Percentiles rank a stretch among this genome's conserved stretches.
Evolutionary conservation across 2,113 vertebrate genomes (phyloP).

Genomic region (Sceloporus undulatus): DNA sequence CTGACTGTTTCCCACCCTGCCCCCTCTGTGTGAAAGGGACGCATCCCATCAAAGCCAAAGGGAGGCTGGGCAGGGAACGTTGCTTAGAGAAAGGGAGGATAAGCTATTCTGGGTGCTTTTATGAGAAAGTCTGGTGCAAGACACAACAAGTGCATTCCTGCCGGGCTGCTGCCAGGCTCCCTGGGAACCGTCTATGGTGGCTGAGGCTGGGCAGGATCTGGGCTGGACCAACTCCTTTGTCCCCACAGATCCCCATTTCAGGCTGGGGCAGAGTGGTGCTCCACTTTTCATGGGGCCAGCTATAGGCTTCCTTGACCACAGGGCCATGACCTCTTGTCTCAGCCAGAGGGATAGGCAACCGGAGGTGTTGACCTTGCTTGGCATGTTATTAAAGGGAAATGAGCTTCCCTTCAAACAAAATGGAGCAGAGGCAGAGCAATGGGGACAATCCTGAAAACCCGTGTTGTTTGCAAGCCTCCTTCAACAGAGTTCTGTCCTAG

Average conservation of each 20-base stretch:
- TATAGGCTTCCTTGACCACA: background rate
- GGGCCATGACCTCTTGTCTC: background rate
- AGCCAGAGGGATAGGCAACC: too few relatives aligned
- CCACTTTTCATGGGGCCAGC: background rate
- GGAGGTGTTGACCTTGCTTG: constrained; percentile 7
- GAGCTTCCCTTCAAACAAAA: background rate
- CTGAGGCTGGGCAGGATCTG: constrained; percentile 4
- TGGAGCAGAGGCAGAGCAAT: background rate
- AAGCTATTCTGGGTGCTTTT: constrained; percentile 31
- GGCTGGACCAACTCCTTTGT: constrained; percentile 5
- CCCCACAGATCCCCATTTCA: background rate
- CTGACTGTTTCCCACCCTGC: constrained; percentile 24
- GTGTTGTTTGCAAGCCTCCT: background rate
- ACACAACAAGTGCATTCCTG: constrained; percentile 43
- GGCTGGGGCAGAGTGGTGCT: background rate
- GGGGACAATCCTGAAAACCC: background rate
- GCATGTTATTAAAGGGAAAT: background rate
- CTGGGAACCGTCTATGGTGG: constrained; percentile 20
- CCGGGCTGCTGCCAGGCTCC: constrained; percentile 27
- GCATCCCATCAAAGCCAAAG: constrained; percentile 14
- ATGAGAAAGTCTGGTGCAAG: constrained; percentile 26
- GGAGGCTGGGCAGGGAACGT: constrained; percentile 11
- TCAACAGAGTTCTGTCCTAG: background rate
- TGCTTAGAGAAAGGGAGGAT: constrained; percentile 4
- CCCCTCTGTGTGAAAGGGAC: constrained; percentile 2